Evolutionary conservation across 2,797 vertebrate genomes (phyloP).

Genomic region (Syndactyla subalaris): DNA sequence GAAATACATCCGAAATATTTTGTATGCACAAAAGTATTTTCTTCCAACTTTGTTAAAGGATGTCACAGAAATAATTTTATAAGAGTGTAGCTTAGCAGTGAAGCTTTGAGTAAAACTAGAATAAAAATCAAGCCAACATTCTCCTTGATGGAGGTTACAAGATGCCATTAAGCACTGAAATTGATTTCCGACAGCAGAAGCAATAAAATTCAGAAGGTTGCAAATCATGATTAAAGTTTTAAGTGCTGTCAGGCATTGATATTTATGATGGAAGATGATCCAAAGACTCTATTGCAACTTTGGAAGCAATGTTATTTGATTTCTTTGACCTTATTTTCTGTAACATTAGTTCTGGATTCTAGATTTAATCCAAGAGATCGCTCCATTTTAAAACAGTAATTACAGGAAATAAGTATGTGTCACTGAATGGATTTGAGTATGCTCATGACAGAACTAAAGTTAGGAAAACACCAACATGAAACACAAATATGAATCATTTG

Average conservation of each 20-base stretch:
- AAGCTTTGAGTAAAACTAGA: background rate
- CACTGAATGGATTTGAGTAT: background rate
- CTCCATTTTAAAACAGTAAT: background rate
- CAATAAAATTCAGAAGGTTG: slow-evolving; percentile 1
- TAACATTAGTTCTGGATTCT: background rate
- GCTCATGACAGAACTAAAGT: background rate
- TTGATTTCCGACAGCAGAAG: background rate
- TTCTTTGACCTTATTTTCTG: slow-evolving; percentile 30
- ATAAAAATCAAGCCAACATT: slow-evolving; percentile 11
- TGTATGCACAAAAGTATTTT: background rate
- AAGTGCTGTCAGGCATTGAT: background rate
- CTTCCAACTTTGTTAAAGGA: background rate
- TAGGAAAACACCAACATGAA: background rate
- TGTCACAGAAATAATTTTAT: background rate
- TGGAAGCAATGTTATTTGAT: background rate
- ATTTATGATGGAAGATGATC: background rate
- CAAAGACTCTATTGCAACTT: background rate
- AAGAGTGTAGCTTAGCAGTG: background rate
- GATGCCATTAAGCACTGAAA: background rate
- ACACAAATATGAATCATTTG: background rate
- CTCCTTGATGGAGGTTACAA: slow-evolving; percentile 5
- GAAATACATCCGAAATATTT: background rate
- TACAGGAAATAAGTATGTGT: background rate
- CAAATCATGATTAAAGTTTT: background rate
- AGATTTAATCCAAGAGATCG: background rate